Evolutionary conservation across 2,797 vertebrate genomes (phyloP).

Genomic region (Ispidina picta): DNA sequence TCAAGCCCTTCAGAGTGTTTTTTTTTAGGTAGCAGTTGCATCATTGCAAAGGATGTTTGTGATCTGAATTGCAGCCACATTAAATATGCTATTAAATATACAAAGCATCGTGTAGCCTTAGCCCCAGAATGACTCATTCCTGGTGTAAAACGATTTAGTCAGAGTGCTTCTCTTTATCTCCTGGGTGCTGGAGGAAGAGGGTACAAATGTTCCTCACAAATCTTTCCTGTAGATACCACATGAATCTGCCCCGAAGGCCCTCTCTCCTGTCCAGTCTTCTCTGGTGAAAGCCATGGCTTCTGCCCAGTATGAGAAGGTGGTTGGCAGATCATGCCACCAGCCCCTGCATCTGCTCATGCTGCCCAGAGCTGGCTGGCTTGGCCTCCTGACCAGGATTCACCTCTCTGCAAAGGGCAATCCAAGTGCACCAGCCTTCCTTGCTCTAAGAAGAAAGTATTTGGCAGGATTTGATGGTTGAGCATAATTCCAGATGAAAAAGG

Average conservation of each 20-base stretch:
- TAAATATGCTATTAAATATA: not conserved
- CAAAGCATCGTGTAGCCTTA: not conserved
- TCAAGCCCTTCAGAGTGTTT: not conserved
- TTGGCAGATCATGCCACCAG: not conserved
- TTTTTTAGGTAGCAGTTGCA: not conserved
- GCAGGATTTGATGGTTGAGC: not conserved
- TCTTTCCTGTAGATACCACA: not conserved
- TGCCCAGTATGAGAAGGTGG: not conserved
- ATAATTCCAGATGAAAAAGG: constrained; percentile 29
- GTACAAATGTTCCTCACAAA: not conserved
- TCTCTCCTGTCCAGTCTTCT: not conserved
- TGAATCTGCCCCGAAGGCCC: not conserved
- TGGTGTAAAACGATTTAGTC: not conserved
- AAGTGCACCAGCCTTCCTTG: not conserved
- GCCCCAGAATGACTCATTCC: not conserved
- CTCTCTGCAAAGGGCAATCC: not conserved
- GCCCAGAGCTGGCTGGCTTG: fast-evolving
- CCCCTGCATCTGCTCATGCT: not conserved
- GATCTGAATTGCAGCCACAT: not conserved
- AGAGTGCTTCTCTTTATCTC: not conserved
- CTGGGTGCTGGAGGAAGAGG: not conserved
- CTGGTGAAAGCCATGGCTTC: not conserved
- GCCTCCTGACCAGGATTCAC: not conserved
- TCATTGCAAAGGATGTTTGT: not conserved
- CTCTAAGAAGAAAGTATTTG: not conserved